A percentile compares a stretch with the other conserved stretches of the same genome.
Evolutionary conservation across 2,797 vertebrate genomes (phyloP).

Genomic region (Prionace glauca): DNA sequence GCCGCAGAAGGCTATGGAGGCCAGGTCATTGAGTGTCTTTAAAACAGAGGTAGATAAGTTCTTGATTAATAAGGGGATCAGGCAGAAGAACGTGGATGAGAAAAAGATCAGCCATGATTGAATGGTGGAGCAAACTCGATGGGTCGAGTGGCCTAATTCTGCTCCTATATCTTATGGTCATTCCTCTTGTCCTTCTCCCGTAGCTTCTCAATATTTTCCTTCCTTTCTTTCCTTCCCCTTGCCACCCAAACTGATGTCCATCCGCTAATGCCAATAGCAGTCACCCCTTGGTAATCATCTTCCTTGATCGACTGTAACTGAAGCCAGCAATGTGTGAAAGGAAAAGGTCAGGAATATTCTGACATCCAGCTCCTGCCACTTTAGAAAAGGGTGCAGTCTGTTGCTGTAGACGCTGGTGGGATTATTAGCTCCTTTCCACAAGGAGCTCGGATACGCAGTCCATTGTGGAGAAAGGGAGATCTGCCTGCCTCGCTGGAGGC

Average conservation of each 20-base stretch:
- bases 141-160: too few relatives aligned
- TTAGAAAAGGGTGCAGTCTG: not conserved
- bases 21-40: too few relatives aligned
- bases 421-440: not conserved
- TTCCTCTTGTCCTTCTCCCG: not conserved
- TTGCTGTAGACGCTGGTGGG: not conserved
- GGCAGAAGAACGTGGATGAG: too few relatives aligned
- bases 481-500: not conserved
- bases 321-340: not conserved
- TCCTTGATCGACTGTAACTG: not conserved
- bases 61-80: too few relatives aligned
- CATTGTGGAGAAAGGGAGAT: not conserved
- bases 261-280: not conserved
- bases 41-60: too few relatives aligned
- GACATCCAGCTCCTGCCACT: not conserved
- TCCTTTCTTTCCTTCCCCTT: not conserved
- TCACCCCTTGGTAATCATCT: not conserved
- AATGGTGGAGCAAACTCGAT: too few relatives aligned
- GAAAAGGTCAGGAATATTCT: not conserved
- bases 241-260: not conserved
- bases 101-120: too few relatives aligned
- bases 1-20: too few relatives aligned
- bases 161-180: too few relatives aligned
- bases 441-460: not conserved
- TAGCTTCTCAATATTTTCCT: not conserved